Conservation (phyloP, 2,797 vertebrate genomes). For the Naso thynnoides region DNA sequence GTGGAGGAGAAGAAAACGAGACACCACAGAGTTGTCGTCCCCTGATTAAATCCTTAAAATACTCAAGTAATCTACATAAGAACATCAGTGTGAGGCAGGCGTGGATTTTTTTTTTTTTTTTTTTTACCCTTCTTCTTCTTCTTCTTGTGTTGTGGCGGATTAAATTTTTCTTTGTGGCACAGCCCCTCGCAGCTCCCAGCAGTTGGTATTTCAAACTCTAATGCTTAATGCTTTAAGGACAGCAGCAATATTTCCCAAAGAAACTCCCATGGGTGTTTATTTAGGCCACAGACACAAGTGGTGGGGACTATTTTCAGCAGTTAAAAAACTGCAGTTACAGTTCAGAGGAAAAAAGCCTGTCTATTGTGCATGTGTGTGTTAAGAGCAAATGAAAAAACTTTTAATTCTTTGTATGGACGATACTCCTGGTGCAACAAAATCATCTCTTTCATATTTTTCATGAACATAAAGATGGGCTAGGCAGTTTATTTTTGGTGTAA, state of each 20-base stretch:
- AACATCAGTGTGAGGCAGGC: constrained; percentile 37
- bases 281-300: constrained; percentile 50
- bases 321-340: constrained; percentile 30
- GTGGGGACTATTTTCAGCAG: constrained; percentile 14
- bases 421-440: background rate
- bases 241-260: constrained; percentile 50
- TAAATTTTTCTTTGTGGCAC: constrained; percentile 59
- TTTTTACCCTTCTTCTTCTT: no score
- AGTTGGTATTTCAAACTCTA: constrained; percentile 66
- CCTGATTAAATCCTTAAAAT: constrained; percentile 74
- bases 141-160: constrained; percentile 43
- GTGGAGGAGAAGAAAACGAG: constrained; percentile 7
- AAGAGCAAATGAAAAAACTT: constrained; percentile 3
- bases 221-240: constrained; percentile 64
- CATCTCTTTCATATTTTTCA: background rate
- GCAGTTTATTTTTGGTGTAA: no score
- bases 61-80: constrained; percentile 72
- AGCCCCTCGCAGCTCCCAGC: constrained; percentile 50
- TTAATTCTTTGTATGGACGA: background rate
- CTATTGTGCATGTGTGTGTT: background rate
- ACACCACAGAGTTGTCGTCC: constrained; percentile 28
- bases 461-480: no score
- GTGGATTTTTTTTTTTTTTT: constrained; percentile 30
- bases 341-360: constrained; percentile 12
- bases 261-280: constrained; percentile 60